Base-by-base conservation (phyloP, 2,797 vertebrate genomes). In the Adrianichthys oophorus region DNA sequence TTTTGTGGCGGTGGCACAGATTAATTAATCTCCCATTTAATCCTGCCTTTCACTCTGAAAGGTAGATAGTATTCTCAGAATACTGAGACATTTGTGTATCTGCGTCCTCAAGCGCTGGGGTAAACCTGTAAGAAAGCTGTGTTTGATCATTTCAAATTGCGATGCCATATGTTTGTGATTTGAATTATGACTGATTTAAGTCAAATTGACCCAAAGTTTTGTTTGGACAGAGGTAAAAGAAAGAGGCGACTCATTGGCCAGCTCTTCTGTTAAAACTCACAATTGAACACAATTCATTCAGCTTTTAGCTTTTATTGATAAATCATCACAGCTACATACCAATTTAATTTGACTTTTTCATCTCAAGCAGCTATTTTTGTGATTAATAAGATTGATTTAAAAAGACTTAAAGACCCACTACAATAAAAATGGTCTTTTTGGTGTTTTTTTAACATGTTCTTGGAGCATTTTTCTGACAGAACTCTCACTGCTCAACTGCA, bases 1-100 rank as follows among this genome's bases (percentile, higher is more conserved):
- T 21, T 74, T 76, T 60, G 64, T 61, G 51, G 63, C 67, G 54
- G 59, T 55, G n/a, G 66, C 79, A 69, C 29, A 69, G 65, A 68
- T 61, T 19, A 63, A 49, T 74, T 55, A 71, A 72, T 66, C 59
- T 53, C 68, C 32, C 59, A 63, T 62, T 64, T 70, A 53, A 65
- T 60, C 68, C 52, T 29, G 17, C 55, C 68, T 49, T 51, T 50
- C 41, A 41, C 43, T 21, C 46, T 59, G 61, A 63, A 60, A 66
- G 44, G 70, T 67, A 65, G 49, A 19, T 66, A 19, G 19, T 1
- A 42, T 51, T 58, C 56, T 67, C 18, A 68, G 41, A 73, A 45
- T 7, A 65, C 43, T 14, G 42, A 82, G 54, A 70, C 61, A 76
- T 52, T 29, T 41, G 2, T 17, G 15, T 63, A 32, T 59, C 49